phyloP scores from a whole-genome alignment of 2,797 vertebrate genomes.

The Clarias laeviceps region DNA sequence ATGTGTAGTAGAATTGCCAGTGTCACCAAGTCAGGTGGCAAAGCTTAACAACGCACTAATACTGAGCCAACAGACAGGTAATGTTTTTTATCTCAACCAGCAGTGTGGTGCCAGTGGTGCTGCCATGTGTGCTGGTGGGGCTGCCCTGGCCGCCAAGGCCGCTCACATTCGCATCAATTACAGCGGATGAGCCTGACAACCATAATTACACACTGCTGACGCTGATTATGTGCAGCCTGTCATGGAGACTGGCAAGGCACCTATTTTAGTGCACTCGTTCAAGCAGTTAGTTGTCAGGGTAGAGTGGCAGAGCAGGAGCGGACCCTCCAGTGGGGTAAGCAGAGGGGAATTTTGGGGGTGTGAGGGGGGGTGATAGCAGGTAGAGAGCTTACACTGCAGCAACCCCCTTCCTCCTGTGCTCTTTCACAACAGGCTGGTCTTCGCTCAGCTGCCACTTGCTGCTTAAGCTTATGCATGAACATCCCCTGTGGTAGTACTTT shows the following conservation, averaged over 20 bases:
- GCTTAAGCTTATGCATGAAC: conserved; percentile 38
- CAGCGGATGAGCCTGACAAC: conserved; percentile 83
- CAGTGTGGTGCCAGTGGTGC: conserved; percentile 34
- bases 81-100: conserved; percentile 57
- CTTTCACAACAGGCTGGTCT: conserved; percentile 19
- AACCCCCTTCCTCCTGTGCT: conserved; percentile 25
- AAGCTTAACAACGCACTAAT: conserved; percentile 45
- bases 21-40: conserved; percentile 15
- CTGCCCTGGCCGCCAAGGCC: conserved; percentile 46
- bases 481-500: conserved; percentile 47
- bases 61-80: conserved; percentile 68
- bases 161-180: conserved; percentile 82
- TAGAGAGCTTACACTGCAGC: conserved; percentile 20
- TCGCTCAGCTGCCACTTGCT: conserved; percentile 36
- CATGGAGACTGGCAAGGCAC: conserved; percentile 76
- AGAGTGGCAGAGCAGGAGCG: conserved; percentile 69
- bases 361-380: background rate
- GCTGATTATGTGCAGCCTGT: conserved; percentile 78
- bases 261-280: conserved; percentile 70
- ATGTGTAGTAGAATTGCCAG: conserved; percentile 15
- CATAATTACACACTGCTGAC: conserved; percentile 84
- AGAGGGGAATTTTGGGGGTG: conserved; percentile 41
- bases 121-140: conserved; percentile 49
- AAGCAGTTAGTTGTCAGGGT: conserved; percentile 69
- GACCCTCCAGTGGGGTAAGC: conserved; percentile 45